Percentiles rank a stretch among this genome's conserved stretches.
phyloP scores from a whole-genome alignment of 2,797 vertebrate genomes.

The Otus scops region DNA sequence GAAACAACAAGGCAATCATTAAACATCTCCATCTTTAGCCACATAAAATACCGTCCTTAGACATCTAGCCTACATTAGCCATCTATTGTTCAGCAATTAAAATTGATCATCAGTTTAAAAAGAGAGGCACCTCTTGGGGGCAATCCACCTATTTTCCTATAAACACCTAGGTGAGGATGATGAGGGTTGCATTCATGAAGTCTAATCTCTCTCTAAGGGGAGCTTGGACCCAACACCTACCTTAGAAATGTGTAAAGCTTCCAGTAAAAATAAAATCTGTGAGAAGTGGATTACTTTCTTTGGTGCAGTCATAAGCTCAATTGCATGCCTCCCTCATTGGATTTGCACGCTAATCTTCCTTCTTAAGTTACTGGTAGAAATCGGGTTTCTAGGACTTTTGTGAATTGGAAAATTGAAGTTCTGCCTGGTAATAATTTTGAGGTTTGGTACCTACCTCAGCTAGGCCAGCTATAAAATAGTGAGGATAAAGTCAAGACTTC shows the following conservation, averaged over 20 bases:
- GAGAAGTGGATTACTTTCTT: slow-evolving; percentile 5
- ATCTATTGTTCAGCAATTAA: not conserved
- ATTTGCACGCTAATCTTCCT: slow-evolving; percentile 9
- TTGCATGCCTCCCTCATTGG: not conserved
- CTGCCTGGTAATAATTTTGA: slow-evolving; percentile 29
- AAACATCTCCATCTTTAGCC: not conserved
- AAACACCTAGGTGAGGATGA: not conserved
- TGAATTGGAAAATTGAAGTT: slow-evolving; percentile 20
- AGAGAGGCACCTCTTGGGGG: not conserved
- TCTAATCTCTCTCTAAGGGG: not conserved
- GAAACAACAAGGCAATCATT: not conserved
- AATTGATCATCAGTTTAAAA: not conserved
- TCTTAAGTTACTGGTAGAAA: slow-evolving; percentile 22
- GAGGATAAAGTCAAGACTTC: not conserved
- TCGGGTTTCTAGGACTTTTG: slow-evolving; percentile 1
- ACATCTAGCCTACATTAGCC: not conserved
- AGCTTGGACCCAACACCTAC: not conserved
- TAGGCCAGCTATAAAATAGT: slow-evolving; percentile 3
- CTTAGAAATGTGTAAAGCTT: slow-evolving; percentile 33
- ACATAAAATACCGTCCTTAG: not conserved
- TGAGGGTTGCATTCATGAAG: not conserved
- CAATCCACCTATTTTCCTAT: not conserved
- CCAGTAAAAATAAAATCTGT: slow-evolving; percentile 31
- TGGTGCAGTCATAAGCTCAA: not conserved
- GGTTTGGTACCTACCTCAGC: slow-evolving; percentile 36